Base-by-base conservation (phyloP, 1,140 invertebrate genomes). In the Atta colombica region DNA sequence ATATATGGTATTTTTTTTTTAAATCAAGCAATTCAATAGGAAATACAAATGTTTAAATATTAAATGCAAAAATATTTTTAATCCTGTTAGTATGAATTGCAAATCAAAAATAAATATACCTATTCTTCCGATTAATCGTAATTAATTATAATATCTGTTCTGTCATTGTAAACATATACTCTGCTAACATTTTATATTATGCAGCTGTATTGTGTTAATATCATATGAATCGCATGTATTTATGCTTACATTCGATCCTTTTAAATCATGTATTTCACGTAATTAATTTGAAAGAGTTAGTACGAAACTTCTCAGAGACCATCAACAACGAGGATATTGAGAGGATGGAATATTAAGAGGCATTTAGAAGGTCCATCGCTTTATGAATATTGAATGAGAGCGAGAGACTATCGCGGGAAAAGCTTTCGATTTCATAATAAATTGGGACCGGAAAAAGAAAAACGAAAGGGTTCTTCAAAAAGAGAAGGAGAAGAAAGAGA, bases 301-400 rank as follows among this genome's bases (percentile, higher is more conserved):
- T 60, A 87, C 25, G 35, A 45, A 55, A 51, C 77, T 51, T 77
- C 39, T 65, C 8, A 35, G 5, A 1, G 16, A 18, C 2, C 61
- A 55, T 80, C 69, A 65, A 60, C 68, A 51, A 72, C 58, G 71
- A 60, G 60, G 25, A 72, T 87, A 87, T 87, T 49, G 39, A 45
- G 39, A 10, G 39, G 39, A 45, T 80, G 51, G 87, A 87, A 90
- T 89, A 90, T 90, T 91, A 90, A 91, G 61, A 84, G 87, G 74
- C 82, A 74, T 77, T 58, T 39, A 49, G 53, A 74, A 14, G 16
- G 61, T 35, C 68, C 39, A 28, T 68, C 65, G 68, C 63, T 84
- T 88, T 91, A 91, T 91, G 90, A 91, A 91, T 91, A 90, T 77
- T 66, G 63, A 88, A 91, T 88, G 78, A 91, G 89, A 21, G 78